These are phyloP conservation scores for Fragum fragum DNA, from an alignment of 2,888 invertebrate genomes.

Conservation along the genomic window DNA sequence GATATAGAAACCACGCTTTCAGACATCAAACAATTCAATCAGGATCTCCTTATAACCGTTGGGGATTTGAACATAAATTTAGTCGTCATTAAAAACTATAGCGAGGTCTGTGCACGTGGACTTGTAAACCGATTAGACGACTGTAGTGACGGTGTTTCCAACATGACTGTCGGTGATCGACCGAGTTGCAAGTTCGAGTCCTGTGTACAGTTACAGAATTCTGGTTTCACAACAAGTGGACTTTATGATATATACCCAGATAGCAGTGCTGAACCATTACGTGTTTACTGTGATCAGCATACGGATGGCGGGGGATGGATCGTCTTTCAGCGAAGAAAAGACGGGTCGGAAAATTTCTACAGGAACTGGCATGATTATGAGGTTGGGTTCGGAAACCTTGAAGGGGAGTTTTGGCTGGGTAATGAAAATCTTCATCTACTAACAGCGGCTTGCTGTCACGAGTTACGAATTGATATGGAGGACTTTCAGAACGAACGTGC, in stretches of 20 bases:
- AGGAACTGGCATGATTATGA: slow-evolving; percentile 42
- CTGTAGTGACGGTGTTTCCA: too few relatives aligned
- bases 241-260: slow-evolving; percentile 55
- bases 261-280: slow-evolving; percentile 23
- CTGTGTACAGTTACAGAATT: slow-evolving; percentile 44
- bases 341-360: slow-evolving; percentile 45
- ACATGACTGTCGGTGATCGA: too few relatives aligned
- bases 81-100: too few relatives aligned
- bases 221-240: slow-evolving; percentile 44
- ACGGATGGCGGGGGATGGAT: slow-evolving; percentile 66
- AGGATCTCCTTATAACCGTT: too few relatives aligned
- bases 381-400: slow-evolving; percentile 36
- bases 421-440: slow-evolving; percentile 39
- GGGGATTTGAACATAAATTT: too few relatives aligned
- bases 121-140: too few relatives aligned
- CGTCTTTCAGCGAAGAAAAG: slow-evolving; percentile 50
- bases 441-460: slow-evolving; percentile 13
- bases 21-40: too few relatives aligned
- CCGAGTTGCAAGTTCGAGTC: too few relatives aligned
- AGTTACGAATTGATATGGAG: slow-evolving; percentile 47
- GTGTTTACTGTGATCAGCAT: slow-evolving; percentile 63
- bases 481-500: slow-evolving; percentile 35
- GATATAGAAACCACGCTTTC: too few relatives aligned
- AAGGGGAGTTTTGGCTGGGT: slow-evolving; percentile 49
- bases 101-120: too few relatives aligned